phyloP scores from a whole-genome alignment of 2,888 invertebrate species.

The Ectropis crepuscularia region DNA sequence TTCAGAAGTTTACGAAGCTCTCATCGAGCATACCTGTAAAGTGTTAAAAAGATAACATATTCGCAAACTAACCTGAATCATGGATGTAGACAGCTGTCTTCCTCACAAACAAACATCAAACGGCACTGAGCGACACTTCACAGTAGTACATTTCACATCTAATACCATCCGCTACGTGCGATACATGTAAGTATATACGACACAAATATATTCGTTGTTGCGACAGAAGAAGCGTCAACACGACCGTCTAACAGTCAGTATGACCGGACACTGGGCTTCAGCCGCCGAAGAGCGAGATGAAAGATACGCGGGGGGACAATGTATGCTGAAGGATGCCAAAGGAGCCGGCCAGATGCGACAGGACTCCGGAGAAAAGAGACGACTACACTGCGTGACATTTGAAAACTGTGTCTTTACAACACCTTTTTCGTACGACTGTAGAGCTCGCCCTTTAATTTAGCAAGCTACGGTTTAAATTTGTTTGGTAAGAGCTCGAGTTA shows the following conservation, averaged over 20 bases:
- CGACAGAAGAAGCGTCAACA: conserved; percentile 59
- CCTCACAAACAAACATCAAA: conserved; percentile 73
- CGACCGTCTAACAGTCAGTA: conserved; percentile 77
- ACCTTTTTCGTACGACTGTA: conserved; percentile 51
- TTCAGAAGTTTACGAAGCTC: not conserved
- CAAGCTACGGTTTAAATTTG: conserved; percentile 46
- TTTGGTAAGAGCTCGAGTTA: conserved; percentile 42
- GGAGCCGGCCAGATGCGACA: conserved; percentile 82
- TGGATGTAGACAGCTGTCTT: conserved; percentile 68
- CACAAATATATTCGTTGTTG: conserved; percentile 62
- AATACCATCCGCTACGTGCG: conserved; percentile 60
- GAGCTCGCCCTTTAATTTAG: conserved; percentile 40
- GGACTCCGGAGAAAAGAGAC: conserved; percentile 84
- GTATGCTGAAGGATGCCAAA: conserved; percentile 82
- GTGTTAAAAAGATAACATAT: conserved; percentile 34
- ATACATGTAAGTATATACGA: conserved; percentile 52
- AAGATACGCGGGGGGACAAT: conserved; percentile 79
- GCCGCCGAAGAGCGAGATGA: conserved; percentile 77
- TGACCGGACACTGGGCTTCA: conserved; percentile 82
- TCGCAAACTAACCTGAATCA: conserved; percentile 79
- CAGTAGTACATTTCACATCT: conserved; percentile 81
- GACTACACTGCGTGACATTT: conserved; percentile 83
- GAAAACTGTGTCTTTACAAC: conserved; percentile 83
- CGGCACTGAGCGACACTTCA: conserved; percentile 74
- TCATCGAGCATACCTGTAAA: conserved; percentile 14